Base-by-base conservation (phyloP, 2,888 invertebrate species). In the Pocota personata region DNA sequence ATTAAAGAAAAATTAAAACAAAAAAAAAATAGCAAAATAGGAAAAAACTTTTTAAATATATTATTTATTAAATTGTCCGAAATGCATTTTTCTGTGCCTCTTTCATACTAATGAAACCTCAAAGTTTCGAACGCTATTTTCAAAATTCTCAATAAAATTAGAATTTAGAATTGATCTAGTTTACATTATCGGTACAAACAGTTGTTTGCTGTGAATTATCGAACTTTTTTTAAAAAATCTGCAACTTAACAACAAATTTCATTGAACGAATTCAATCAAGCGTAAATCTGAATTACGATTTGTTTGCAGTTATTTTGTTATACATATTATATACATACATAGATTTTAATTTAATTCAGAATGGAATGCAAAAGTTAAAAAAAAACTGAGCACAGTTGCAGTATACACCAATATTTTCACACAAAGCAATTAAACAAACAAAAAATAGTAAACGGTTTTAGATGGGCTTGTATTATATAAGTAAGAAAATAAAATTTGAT, bases 171-270 rank as follows among this genome's bases (percentile, higher is more conserved):
- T 62, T 48, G 19, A 64, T 82, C 62, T 50, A 58, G 46, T 80
- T 52, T 55, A 64, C 14, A 43, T 43, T 21, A 58, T 78, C 72
- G 67, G 55, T 78, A 60, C 52, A 58, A 71, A 40, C 46, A 71
- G 55, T 60, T 24, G 78, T 83, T 78, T 67, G 55, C 83, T 83
- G 83, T 83, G 83, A 83, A 78, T 73, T 77, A 78, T 78, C 72
- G 60, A 77, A 57, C 40, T 46, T 48, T 72, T 58, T 46, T 50
- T 16, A 35, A 37, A 30, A 21, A 52, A 43, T 19, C 12, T 48
- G 48, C 19, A 60, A 46, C n/a, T 24, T 24, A 24, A 14, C 6
- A 48, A 19, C 7, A 27, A 52, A 27, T 32, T 32, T n/a, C 6
- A 40, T 64, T 73, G 52, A 62, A 67, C 66, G 60, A 67, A 67